Evolutionary conservation across 1,140 invertebrate species (phyloP).

Genomic region (Eurosta solidaginis): DNA sequence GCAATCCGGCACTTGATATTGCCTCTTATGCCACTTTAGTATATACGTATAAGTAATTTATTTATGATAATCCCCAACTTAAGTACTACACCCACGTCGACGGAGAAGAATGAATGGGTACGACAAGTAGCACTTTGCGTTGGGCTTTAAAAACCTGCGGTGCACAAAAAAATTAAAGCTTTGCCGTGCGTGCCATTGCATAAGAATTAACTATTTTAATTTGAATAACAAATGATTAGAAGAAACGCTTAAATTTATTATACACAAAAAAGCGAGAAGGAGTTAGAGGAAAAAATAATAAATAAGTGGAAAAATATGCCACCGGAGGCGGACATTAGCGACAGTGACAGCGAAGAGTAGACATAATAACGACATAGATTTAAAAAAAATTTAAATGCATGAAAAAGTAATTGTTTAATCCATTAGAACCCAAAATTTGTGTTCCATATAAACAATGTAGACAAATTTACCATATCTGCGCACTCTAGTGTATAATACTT

Average conservation of each 20-base stretch:
- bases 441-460: too few species aligned
- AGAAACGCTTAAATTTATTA: background rate
- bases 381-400: too few species aligned
- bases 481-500: too few species aligned
- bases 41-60: background rate
- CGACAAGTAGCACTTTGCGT: background rate
- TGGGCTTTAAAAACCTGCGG: background rate
- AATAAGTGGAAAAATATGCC: background rate
- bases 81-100: constrained; percentile 3
- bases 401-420: too few species aligned
- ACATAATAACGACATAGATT: background rate
- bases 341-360: background rate
- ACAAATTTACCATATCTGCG: too few species aligned
- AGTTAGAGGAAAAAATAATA: constrained; percentile 1
- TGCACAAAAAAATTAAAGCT: background rate
- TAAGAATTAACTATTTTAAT: constrained; percentile 26
- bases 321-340: background rate
- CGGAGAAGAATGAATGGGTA: background rate
- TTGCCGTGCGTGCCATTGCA: background rate
- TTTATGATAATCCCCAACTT: constrained; percentile 7
- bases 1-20: background rate
- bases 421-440: too few species aligned
- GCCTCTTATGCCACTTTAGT: background rate
- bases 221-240: constrained; percentile 28
- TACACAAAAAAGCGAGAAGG: too few species aligned